Conservation (phyloP, 2,113 vertebrate genomes). For the Cryptotis parvus region DNA sequence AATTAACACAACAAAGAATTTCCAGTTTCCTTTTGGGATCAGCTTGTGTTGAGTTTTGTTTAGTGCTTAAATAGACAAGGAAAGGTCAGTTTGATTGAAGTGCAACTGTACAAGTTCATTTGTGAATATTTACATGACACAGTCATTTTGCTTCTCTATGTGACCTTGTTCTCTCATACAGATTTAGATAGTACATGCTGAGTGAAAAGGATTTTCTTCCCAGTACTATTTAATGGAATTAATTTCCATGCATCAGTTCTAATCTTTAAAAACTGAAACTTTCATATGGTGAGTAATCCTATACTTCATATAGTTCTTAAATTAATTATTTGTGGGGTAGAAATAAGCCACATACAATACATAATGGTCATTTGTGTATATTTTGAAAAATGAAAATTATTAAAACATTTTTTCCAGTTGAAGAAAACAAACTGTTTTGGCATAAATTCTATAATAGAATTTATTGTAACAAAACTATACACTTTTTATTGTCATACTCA, state of each 20-base stretch:
- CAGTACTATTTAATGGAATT: not conserved
- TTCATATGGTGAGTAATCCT: not conserved
- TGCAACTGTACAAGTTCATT: conserved; percentile 20
- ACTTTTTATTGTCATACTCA: not conserved
- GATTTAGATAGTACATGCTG: not conserved
- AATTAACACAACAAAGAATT: not conserved
- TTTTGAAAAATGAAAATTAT: not conserved
- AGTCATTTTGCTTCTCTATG: not conserved
- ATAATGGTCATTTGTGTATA: not conserved
- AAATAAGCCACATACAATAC: conserved; percentile 5
- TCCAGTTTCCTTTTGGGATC: not conserved
- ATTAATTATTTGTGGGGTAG: not conserved
- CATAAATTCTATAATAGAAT: not conserved
- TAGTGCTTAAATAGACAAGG: not conserved
- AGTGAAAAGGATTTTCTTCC: not conserved
- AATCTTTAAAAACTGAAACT: conserved; percentile 1
- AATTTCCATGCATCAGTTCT: conserved; percentile 12
- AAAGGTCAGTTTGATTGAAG: not conserved
- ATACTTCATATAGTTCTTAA: not conserved
- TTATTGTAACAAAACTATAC: not conserved
- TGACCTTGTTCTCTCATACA: not conserved
- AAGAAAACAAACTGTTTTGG: not conserved
- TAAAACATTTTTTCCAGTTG: not conserved
- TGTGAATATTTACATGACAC: not conserved
- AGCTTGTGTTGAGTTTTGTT: not conserved